These are phyloP conservation scores for Centruroides sculpturatus DNA, from an alignment of 1,140 invertebrate species.

Conservation along the genomic window DNA sequence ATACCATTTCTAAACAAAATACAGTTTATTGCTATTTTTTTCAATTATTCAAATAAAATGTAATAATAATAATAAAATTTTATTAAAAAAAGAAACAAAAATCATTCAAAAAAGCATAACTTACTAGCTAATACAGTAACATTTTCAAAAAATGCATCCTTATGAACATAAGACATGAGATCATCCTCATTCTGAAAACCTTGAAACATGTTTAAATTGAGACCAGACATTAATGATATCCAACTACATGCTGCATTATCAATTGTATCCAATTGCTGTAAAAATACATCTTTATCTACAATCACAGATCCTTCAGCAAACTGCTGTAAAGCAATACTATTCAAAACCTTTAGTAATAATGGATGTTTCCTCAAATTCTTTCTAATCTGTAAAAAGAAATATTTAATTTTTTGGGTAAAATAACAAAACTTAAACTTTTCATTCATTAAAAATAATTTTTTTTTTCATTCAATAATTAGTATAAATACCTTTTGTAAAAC, in stretches of 20 bases:
- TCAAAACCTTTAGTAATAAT: conserved; percentile 16
- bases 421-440: not conserved
- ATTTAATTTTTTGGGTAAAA: not conserved
- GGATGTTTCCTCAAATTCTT: conserved; percentile 23
- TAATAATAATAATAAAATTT: no score
- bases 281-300: conserved; percentile 26
- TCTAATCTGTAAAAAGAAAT: conserved; percentile 10
- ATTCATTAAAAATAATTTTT: not conserved
- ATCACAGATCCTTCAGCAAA: conserved; percentile 26
- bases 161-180: conserved; percentile 32
- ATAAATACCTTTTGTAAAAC: conserved; percentile 14
- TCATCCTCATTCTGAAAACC: conserved; percentile 33
- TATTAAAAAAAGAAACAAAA: conserved; percentile 18
- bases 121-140: conserved; percentile 34
- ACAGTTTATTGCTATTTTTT: no score
- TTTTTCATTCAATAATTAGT: no score
- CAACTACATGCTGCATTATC: conserved; percentile 35
- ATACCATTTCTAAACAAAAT: no score
- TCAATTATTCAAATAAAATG: no score
- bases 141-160: conserved; percentile 32
- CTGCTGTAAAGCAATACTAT: conserved; percentile 16
- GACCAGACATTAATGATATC: conserved; percentile 30
- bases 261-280: conserved; percentile 30
- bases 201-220: conserved; percentile 34
- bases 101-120: conserved; percentile 27